Evolutionary conservation across 2,797 vertebrate species (phyloP), one percentile per base, ranked within the genome.

Genomic region (Novumbra hubbsi): DNA sequence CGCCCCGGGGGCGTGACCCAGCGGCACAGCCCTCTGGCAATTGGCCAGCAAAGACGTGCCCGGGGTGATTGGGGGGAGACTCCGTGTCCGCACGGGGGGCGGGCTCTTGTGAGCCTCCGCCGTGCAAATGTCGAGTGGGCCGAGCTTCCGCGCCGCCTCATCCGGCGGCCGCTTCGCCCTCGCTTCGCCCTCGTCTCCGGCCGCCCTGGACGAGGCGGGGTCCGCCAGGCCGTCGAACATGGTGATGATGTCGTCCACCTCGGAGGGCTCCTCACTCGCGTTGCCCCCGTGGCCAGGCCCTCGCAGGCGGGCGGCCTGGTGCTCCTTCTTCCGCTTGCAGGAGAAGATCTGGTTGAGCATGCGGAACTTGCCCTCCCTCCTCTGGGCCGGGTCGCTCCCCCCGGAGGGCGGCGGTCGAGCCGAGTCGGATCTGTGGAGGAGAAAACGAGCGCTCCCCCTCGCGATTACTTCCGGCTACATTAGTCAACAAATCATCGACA

Each of bases 211-310:
- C 28, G 63, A 63, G 70, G 88, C 92, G 78, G 90, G 86, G 71
- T 94, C 94, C 81, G 89, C 72, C 71, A 92, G 83, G 76, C 88
- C 91, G 77, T 96, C 94, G 70, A 96, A 96, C 80, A 90, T 94
- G 38, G 95, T 91, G 82, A 95, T 94, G 78, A 96, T 96, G 73
- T 96, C 94, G 73, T 95, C 93, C 11, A 96, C 95, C 87, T 95
- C 95, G 1, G 95, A 95, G 41, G 93, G 90, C 73, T 91, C 89
- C 72, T 93, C 92, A 65, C 74, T 83, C 3, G 81, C 70, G 50
- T 80, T 80, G 63, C 0, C 78, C 68, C 92, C 89, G 72, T 77
- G 87, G 68, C 66, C 82, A 74, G 80, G 88, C 6, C 92, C 90
- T 74, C 89, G 92, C 49, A 88, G 88, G 16, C 73, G 81, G 3